Base-by-base conservation (phyloP, 2,888 invertebrate species). In the Cryptophagus acutangulus region DNA sequence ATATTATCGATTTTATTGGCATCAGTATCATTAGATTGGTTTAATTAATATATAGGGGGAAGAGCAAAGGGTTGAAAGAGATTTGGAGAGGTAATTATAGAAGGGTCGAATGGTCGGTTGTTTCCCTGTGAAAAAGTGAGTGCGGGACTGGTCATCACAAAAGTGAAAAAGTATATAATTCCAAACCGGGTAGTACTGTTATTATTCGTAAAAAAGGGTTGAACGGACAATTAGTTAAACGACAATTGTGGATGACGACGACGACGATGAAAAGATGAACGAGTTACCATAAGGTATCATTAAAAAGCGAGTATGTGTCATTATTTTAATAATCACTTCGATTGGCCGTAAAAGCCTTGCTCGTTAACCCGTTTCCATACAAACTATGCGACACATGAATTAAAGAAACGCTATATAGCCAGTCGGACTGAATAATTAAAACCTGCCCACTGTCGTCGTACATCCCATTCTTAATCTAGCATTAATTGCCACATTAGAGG, bases 281-380 rank as follows among this genome's bases (percentile, higher is more conserved):
- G 48, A 53, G 49, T 49, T 52, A 51, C 48, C 48, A 43, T 45
- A 49, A 43, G 46, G 24, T 43, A 52, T 48, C 49, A 52, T 52
- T 57, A 54, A 62, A 49, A 38, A 45, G 54, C 56, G 55, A 52
- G 58, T 58, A 60, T 54, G 56, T 58, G 58, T 58, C 58, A 59
- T 59, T 61, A 61, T 59, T 58, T 56, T 62, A 60, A 60, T 61
- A 61, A 62, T 62, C 55, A 54, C 55, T 57, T 57, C 52, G 50
- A 49, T 45, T 46, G 45, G 36, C 36, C 33, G 43, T 38, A 45
- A 38, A 36, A 25, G 28, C 28, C 38, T n/a, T 42, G 38, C 51
- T 50, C 48, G 49, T 58, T 57, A 56, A 58, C 55, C 53, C 55
- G 55, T 52, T 54, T 48, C 46, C 45, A 51, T 26, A 6, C 12